A percentile compares a stretch with the other conserved stretches of the same genome.
phyloP scores from a whole-genome alignment of 2,797 vertebrate species.

The Pseudotriccus pelzelni region DNA sequence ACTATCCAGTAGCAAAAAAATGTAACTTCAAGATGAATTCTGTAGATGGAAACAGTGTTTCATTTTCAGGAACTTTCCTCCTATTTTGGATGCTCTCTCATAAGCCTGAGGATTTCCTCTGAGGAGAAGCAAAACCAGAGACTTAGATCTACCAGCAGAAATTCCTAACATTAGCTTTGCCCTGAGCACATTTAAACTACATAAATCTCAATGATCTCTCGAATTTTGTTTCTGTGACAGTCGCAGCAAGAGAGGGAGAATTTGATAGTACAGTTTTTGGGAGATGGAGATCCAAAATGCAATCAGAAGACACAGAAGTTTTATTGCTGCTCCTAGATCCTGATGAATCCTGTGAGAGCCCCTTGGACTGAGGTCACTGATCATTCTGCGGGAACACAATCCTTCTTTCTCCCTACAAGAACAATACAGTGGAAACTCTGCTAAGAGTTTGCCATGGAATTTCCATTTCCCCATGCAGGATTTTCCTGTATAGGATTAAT shows the following conservation, averaged over 20 bases:
- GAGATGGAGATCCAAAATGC: not conserved
- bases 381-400: not conserved
- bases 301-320: not conserved
- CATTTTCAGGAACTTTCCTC: not conserved
- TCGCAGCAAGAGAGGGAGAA: not conserved
- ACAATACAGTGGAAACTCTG: not conserved
- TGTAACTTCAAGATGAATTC: not conserved
- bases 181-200: not conserved
- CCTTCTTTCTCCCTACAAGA: not conserved
- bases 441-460: not conserved
- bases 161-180: not conserved
- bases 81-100: not conserved
- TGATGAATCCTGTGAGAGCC: not conserved
- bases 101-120: not conserved
- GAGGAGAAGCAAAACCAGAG: not conserved
- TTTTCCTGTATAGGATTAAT: slow-evolving; percentile 35
- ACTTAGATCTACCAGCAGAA: not conserved
- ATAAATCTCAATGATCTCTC: not conserved
- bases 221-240: not conserved
- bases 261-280: not conserved
- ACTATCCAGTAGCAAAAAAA: not conserved
- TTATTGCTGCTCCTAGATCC: not conserved
- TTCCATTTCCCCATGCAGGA: slow-evolving; percentile 17
- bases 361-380: not conserved
- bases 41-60: not conserved